Conservation (phyloP, 2,113 vertebrate species). For the Castor canadensis region DNA sequence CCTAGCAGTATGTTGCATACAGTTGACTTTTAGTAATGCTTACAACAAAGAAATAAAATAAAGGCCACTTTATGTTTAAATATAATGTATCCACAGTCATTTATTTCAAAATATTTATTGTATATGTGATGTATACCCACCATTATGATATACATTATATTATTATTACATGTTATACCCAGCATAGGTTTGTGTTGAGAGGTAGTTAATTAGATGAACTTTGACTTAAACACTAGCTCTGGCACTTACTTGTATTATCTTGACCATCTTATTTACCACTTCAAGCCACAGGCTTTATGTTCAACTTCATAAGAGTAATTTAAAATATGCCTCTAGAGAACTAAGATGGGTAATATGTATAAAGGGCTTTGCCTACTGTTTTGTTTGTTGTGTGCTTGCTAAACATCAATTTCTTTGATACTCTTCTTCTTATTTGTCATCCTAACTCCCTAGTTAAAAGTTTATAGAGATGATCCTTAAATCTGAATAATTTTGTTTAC, state of each 20-base stretch:
- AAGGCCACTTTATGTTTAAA: not conserved
- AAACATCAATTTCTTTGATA: constrained; percentile 8
- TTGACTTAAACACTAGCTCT: not conserved
- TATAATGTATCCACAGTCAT: not conserved
- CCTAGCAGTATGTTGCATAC: not conserved
- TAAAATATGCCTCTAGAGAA: not conserved
- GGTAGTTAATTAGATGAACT: not conserved
- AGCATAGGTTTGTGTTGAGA: constrained; percentile 34
- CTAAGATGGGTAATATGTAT: not conserved
- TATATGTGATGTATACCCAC: not conserved
- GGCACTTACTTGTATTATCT: not conserved
- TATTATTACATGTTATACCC: too few species aligned
- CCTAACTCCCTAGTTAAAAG: not conserved
- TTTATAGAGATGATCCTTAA: not conserved
- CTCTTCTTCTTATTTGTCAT: not conserved
- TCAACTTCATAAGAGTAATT: not conserved
- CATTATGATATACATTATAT: too few species aligned
- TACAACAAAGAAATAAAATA: not conserved
- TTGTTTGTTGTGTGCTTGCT: not conserved
- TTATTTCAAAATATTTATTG: constrained; percentile 45
- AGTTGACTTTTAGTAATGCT: not conserved
- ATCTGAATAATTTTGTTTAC: constrained; percentile 63
- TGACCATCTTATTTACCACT: not conserved
- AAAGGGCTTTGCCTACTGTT: not conserved
- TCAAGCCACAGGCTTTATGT: not conserved